Evolutionary conservation across 2,888 invertebrate species (phyloP).

Genomic region (Podotricha telesiphe): DNA sequence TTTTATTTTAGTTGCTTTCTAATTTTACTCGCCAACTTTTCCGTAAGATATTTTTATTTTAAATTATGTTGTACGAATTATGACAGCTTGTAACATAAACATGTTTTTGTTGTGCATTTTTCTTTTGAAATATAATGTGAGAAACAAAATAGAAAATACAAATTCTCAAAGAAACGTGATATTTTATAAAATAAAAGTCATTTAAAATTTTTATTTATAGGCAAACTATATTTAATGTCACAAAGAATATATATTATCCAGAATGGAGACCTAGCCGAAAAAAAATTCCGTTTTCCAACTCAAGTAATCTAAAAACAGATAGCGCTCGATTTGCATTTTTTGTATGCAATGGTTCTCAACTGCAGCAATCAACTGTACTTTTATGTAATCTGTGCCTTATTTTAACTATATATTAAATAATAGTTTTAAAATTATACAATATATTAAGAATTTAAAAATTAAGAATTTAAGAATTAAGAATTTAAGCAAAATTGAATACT

Average conservation of each 20-base stretch:
- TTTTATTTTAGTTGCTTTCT: slow-evolving; percentile 37
- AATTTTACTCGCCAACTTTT: slow-evolving; percentile 35
- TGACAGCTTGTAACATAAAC: slow-evolving; percentile 6
- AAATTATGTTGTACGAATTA: slow-evolving; percentile 18
- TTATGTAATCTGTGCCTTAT: neutral
- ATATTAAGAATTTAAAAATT: neutral
- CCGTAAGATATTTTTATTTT: slow-evolving; percentile 21
- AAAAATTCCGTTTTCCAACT: no score
- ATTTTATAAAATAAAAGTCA: slow-evolving; percentile 1
- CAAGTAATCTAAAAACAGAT: neutral
- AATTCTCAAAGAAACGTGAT: neutral
- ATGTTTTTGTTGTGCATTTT: slow-evolving; percentile 11
- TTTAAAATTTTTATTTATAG: slow-evolving; percentile 13
- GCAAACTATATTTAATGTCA: slow-evolving; percentile 10
- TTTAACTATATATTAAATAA: neutral
- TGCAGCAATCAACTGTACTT: slow-evolving; percentile 1
- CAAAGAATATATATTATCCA: neutral
- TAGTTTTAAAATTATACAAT: neutral
- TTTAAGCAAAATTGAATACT: no score
- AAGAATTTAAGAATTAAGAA: no score
- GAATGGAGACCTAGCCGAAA: neutral
- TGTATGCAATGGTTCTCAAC: slow-evolving; percentile 2
- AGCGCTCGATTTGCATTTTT: neutral
- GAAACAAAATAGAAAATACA: neutral
- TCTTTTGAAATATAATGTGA: neutral